Conservation (phyloP, 2,888 invertebrate species). For the Trachelus tabidus region DNA sequence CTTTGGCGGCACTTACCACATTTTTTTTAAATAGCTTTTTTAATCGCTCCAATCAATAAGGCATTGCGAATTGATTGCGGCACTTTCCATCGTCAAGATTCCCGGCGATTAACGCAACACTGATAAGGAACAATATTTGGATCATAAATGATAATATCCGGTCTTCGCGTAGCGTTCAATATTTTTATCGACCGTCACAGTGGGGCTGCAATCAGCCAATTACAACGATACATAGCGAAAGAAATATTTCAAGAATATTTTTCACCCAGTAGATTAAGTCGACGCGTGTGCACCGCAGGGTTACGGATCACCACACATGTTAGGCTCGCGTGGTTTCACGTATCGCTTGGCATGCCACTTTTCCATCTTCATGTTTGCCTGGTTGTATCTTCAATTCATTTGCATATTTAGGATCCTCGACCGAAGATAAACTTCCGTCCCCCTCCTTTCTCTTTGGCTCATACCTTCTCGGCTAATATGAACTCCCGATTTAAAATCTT, state of each 20-base stretch:
- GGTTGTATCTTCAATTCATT: constrained; percentile 60
- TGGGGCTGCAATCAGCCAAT: background rate
- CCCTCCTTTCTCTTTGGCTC: constrained; percentile 34
- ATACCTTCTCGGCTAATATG: constrained; percentile 43
- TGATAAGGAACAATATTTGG: background rate
- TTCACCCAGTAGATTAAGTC: background rate
- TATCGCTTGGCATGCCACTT: constrained; percentile 38
- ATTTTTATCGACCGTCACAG: background rate
- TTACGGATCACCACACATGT: background rate
- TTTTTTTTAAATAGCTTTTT: constrained; percentile 36
- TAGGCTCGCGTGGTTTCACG: constrained; percentile 3
- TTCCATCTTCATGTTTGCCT: constrained; percentile 54
- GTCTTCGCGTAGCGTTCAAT: background rate
- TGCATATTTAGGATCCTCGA: constrained; percentile 57
- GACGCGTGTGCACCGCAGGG: background rate
- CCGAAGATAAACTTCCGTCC: constrained; percentile 30
- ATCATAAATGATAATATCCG: background rate
- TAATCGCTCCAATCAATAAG: background rate
- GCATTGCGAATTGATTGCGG: background rate
- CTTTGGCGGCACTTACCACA: constrained; percentile 51
- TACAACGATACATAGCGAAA: background rate
- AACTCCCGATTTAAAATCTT: constrained; percentile 48
- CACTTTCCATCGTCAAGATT: background rate
- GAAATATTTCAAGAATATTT: background rate
- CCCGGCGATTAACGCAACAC: background rate